Base-by-base conservation (phyloP, 2,888 invertebrate genomes). In the Drosophila neotestacea region DNA sequence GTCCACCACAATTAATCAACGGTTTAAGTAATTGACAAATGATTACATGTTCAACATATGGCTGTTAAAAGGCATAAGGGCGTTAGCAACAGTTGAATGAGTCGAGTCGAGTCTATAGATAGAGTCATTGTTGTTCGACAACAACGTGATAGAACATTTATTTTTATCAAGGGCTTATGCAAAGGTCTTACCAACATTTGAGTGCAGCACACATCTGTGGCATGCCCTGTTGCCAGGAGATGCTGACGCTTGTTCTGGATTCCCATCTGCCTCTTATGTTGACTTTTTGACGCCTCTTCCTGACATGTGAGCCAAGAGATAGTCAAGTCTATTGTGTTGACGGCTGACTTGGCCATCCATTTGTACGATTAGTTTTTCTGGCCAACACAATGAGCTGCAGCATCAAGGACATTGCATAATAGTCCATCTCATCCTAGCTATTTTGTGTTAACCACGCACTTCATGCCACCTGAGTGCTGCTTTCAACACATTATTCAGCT, bases 21-120 rank as follows among this genome's bases (percentile, higher is more conserved):
- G 80, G 75, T 68, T 86, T 86, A 86, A 88, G 86, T 85, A 86
- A 86, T 86, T 86, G 86, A 86, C 86, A 85, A 86, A 86, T 82
- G 88, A 86, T 85, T 85, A 80, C 73, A 79, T 71, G 73, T 70
- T 78, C 63, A 73, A 78, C 73, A 79, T 81, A 74, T 75, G 73
- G 44, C 55, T 60, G 47, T 28, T n/a, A 28, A 38, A 47, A 13
- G 58, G 42, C 52, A 30, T 28, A n/a, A 36, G 30, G 46, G 38
- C 47, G 52, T 38, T 63, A 10, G 54, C 65, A 74, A 65, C 75
- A 71, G 41, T 55, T 51, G 11, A 3, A 65, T 38, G 52, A 22
- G 50, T 36, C 6, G 2, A 16, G 32, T 32, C 16, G 13, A 32
- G 13, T 11, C n/a, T 52, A 39, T 28, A 13, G 42, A 55, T 55